Base-by-base conservation (phyloP, 2,113 vertebrate genomes). In the Pelvicachromis taeniatus region DNA sequence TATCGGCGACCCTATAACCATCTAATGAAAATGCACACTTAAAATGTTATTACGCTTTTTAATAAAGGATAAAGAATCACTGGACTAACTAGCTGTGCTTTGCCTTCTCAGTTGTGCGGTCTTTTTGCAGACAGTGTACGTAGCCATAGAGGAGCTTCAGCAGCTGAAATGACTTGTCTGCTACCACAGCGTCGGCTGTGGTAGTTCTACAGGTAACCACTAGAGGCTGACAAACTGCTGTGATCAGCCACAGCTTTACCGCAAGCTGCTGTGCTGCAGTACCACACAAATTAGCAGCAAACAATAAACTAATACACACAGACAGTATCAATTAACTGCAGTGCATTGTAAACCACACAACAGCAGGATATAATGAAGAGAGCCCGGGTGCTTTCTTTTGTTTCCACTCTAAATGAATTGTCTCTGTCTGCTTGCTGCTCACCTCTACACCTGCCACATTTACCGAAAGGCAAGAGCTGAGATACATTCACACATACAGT, bases 211-310 rank as follows among this genome's bases (percentile, higher is more conserved):
- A 87, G 87, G 83, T 91, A 82, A 85, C 95, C 95, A 95, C 95
- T 94, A 95, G 95, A 95, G 94, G 95, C 86, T 91, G 95, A 94
- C 95, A 95, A 93, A 95, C 89, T 83, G 82, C 92, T 90, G 85
- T 88, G 84, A 85, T 77, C 84, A 52, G 82, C 55, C 88, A 29
- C 85, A 17, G 77, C 42, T 52, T 73, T 77, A 52, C 29, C 42
- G 40, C 79, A 63, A 38, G n/a, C 50, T 5, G 9, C 56, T 17
- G 77, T 48, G 42, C 38, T 86, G 65, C 55, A 86, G 4, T 63
- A 80, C 54, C 88, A 84, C 61, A 83, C 70, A 91, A 81, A 87
- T 82, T 16, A 65, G 80, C 80, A 82, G 63, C 79, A 89, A 86
- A 84, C 50, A 77, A 54, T 77, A 23, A 58, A 33, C 65, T 56